Base-by-base conservation (phyloP, 2,888 invertebrate species). In the Timema cristinae region DNA sequence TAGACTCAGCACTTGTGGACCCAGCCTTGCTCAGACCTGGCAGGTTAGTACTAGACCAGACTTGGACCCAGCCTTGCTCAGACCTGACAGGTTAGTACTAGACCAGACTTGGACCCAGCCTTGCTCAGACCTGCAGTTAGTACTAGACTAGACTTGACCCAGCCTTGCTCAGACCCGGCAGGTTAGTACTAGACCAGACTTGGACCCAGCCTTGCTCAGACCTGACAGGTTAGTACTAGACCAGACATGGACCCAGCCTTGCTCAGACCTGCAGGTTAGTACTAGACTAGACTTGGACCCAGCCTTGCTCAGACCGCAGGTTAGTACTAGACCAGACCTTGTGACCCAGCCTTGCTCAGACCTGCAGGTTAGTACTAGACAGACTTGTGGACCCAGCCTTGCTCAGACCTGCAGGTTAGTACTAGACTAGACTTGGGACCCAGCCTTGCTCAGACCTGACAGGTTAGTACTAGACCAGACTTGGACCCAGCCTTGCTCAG, bases 171-270 rank as follows among this genome's bases (percentile, higher is more conserved):
- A 86, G 98, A 56, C 98, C 98, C 9, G 98, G 98, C 32, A 89
- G 88, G 87, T 86, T 68, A 51, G 70, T 69, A 68, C n/a, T n/a
- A n/a, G 98, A 68, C 97, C 97, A 0, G 99, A 99, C 84, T 86
- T 99, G 51, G 88, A 99, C 81, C 94, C 95, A 7, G 96, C 97
- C 0, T 84, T 99, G 0, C 84, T 98, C 56, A 86, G 98, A 56
- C 98, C 98, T 9, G 98, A 98, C 32, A 89, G 88, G 87, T 86
- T 68, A 51, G 70, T 69, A 68, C n/a, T n/a, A n/a, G 98, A 68
- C 97, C 97, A 0, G 99, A 99, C 84, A 88, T 99, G 71, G 98
- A 99, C 81, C 94, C 95, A 7, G 96, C 97, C 0, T 84, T 99
- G 0, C 84, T 98, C 56, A 86, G 98, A 56, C 98, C 98, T 9